Evolutionary conservation across 2,113 vertebrate genomes (phyloP), one percentile per base, ranked within the genome.

Genomic region (Sylvia atricapilla): DNA sequence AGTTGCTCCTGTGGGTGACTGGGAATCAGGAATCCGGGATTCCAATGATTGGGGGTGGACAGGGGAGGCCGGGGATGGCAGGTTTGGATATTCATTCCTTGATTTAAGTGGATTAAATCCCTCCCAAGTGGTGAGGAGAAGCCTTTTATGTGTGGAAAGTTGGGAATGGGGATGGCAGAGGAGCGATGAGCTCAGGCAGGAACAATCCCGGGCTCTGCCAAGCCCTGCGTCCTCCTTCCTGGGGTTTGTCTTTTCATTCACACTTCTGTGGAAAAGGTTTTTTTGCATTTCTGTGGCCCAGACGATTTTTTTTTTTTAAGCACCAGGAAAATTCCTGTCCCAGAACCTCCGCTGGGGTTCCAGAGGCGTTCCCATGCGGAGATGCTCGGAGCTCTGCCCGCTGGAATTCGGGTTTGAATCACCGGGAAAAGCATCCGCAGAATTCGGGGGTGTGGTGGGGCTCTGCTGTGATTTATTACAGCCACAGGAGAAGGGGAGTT

Each of bases 381-480:
- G 95, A 76, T 41, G 53, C 62, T 91, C 47, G 7, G 78, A 55
- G 58, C 25, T 84, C 47, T 23, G 17, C 10, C 46, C 43, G 0
- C 15, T 3, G 33, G 15, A 3, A 1, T 52, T 66, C 16, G 67
- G n/a, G 59, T 16, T 91, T 96, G 95, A 96, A 93, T 96, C 96
- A 96, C 37, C 0, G 25, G 11, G 79, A 58, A 59, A 96, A 90
- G 67, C 94, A 96, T 74, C 67, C 56, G 72, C 88, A 96, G 95
- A 96, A 96, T 91, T 82, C 66, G 25, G 74, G 83, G 87, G 84
- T 28, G 95, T 44, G 93, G 24, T 77, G 64, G 17, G 35, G 15
- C 59, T 80, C 52, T 0, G 31, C 62, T 55, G 44, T 41, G 6
- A 53, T 93, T 90, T 83, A 31, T 95, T 76, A 25, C 49, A 28